A percentile compares a stretch with the other conserved stretches of the same genome.
These are phyloP conservation scores for Rattus rattus DNA, from an alignment of 2,113 vertebrate species.

Conservation along the genomic window DNA sequence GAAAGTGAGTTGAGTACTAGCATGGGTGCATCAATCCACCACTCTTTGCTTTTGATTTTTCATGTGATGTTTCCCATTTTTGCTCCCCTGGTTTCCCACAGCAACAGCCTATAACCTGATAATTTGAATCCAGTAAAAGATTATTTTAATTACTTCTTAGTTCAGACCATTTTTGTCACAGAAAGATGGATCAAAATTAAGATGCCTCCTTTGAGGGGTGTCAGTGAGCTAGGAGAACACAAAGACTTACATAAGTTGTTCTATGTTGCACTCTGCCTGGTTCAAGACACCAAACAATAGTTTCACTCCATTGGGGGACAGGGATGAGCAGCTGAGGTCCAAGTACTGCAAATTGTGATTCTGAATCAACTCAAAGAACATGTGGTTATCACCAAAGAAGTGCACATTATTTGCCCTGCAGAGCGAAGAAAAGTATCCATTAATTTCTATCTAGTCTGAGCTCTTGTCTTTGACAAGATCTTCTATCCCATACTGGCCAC, in stretches of 20 bases:
- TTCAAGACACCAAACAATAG: background rate
- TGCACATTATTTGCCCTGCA: background rate
- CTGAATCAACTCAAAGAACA: slow-evolving; percentile 6
- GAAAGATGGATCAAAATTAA: background rate
- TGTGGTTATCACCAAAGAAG: rapidly evolving
- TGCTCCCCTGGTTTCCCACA: background rate
- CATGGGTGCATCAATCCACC: too few species aligned
- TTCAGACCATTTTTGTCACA: background rate
- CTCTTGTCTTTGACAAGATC: rapidly evolving
- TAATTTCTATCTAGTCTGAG: too few species aligned
- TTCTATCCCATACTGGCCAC: too few species aligned
- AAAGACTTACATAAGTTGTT: slow-evolving; percentile 21
- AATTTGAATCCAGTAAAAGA: background rate
- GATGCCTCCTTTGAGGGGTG: background rate
- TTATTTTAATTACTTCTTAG: background rate
- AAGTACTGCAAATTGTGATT: background rate
- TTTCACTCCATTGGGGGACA: rapidly evolving
- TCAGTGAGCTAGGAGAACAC: rapidly evolving
- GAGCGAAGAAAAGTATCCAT: background rate
- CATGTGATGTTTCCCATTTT: background rate
- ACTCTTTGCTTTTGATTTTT: background rate
- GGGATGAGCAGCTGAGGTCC: rapidly evolving
- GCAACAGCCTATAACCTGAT: background rate
- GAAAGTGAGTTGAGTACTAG: background rate
- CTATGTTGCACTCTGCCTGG: background rate